A percentile compares a stretch with the other conserved stretches of the same genome.
Evolutionary conservation across 2,888 invertebrate species (phyloP).

Genomic region (Drosophila recens): DNA sequence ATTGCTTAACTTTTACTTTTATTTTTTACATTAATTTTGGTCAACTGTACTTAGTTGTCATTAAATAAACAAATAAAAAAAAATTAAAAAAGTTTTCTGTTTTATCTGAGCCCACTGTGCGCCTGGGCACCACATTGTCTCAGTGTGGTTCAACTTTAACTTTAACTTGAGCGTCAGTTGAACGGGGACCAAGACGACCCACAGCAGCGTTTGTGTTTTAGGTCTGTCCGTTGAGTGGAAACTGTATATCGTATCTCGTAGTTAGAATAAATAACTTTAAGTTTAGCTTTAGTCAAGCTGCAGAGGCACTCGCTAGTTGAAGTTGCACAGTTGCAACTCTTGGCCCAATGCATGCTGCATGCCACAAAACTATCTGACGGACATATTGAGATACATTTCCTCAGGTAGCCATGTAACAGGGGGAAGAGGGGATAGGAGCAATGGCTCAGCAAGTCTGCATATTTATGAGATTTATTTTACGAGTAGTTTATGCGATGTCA

Average conservation of each 20-base stretch:
- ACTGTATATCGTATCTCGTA: conserved; percentile 64
- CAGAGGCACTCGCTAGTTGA: conserved; percentile 28
- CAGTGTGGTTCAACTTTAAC: conserved; percentile 11
- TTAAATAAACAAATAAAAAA: too few species aligned
- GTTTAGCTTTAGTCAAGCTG: conserved; percentile 29
- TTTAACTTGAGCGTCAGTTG: conserved; percentile 10
- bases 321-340: conserved; percentile 23
- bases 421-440: neutral
- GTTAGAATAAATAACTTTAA: conserved; percentile 74
- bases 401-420: conserved; percentile 42
- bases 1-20: too few species aligned
- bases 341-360: conserved; percentile 24
- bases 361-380: conserved; percentile 56
- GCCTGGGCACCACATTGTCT: conserved; percentile 27
- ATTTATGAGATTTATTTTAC: conserved; percentile 79
- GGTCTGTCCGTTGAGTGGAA: conserved; percentile 57
- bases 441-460: conserved; percentile 50
- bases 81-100: too few species aligned
- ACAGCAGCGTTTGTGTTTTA: conserved; percentile 70
- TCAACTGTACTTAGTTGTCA: too few species aligned
- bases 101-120: conserved; percentile 7
- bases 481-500: conserved; percentile 73
- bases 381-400: conserved; percentile 68
- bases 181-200: conserved; percentile 54
- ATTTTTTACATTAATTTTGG: too few species aligned